Conservation (phyloP, 2,797 vertebrate genomes). For the Hoplostethus atlanticus region DNA sequence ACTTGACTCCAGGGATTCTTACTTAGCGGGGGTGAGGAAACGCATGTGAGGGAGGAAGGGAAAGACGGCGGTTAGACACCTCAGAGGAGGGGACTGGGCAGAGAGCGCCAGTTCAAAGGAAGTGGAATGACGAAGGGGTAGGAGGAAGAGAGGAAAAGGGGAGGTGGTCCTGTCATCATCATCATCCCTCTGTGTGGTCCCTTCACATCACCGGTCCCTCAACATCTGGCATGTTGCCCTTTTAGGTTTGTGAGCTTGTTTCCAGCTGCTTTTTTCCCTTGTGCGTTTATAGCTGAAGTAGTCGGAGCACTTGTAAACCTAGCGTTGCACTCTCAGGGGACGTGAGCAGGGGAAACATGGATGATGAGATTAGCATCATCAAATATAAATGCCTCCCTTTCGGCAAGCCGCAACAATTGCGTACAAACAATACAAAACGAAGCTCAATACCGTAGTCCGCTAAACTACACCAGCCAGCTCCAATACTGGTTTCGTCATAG, state of each 20-base stretch:
- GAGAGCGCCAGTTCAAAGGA: constrained; percentile 46
- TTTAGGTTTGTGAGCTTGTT: constrained; percentile 11
- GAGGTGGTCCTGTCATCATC: constrained; percentile 51
- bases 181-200: constrained; percentile 69
- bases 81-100: constrained; percentile 27
- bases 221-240: constrained; percentile 50
- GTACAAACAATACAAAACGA: neutral
- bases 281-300: neutral
- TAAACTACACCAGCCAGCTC: no score
- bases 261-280: constrained; percentile 1
- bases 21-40: constrained; percentile 55
- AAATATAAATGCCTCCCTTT: neutral
- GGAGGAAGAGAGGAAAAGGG: constrained; percentile 36
- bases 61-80: constrained; percentile 53
- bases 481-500: no score
- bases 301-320: neutral
- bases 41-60: constrained; percentile 48
- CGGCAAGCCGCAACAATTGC: neutral
- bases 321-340: neutral
- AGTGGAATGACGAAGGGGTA: constrained; percentile 39
- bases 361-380: no score
- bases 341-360: no score
- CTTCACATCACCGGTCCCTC: constrained; percentile 30
- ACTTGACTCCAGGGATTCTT: constrained; percentile 60
- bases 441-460: neutral